Conservation (phyloP, 1,140 invertebrate genomes). For the Lethocerus indicus region DNA sequence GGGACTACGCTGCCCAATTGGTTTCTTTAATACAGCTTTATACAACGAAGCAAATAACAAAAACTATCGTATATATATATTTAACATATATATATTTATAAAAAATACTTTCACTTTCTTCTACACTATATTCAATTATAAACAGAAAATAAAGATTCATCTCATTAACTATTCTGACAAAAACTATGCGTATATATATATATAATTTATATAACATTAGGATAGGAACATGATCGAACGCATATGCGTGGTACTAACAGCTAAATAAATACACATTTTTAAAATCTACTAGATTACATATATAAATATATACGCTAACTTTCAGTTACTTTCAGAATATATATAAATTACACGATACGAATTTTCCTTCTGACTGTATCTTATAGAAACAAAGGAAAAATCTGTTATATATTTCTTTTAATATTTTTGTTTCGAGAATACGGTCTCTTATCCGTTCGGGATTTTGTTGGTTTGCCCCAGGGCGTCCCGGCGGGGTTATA, state of each 20-base stretch:
- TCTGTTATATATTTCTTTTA: no score
- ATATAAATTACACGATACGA: no score
- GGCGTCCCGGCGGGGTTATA: no score
- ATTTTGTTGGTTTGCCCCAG: no score
- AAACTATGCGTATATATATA: conserved; percentile 1
- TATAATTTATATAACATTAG: conserved; percentile 3
- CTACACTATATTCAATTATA: background rate
- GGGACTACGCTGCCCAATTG: background rate
- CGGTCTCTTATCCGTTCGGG: no score
- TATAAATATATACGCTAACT: no score
- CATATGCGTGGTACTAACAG: background rate
- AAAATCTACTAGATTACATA: no score
- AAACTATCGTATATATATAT: conserved; percentile 1
- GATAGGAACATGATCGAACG: conserved; percentile 1
- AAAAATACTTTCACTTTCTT: conserved; percentile 3
- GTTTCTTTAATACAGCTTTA: conserved; percentile 5
- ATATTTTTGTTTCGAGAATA: no score
- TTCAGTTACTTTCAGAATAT: no score
- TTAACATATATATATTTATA: conserved; percentile 4
- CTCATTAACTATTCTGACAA: background rate
- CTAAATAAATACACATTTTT: conserved; percentile 4
- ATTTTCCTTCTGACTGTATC: no score
- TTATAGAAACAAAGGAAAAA: no score
- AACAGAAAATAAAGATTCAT: conserved; percentile 1
- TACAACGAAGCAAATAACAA: conserved; percentile 5